Conservation (phyloP, 2,888 invertebrate species). For the Tenodera sinensis region DNA sequence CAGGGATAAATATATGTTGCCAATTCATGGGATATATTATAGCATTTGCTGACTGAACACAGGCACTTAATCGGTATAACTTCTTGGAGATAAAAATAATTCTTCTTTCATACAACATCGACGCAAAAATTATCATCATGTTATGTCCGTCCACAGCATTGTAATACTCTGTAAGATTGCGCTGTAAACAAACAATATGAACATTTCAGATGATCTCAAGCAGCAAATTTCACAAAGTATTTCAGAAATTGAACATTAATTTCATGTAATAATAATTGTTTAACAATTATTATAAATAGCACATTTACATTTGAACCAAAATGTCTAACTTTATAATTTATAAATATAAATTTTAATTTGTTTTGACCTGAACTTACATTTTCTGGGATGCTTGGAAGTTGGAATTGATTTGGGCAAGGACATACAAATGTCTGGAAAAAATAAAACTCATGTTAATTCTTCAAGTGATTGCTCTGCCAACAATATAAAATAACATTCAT, state of each 20-base stretch:
- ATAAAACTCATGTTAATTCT: neutral
- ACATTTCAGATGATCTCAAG: neutral
- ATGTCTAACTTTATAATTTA: neutral
- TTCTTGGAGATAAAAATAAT: constrained; percentile 90
- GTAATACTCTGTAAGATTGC: constrained; percentile 95
- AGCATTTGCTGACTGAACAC: constrained; percentile 90
- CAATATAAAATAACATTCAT: too few species aligned
- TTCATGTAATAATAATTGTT: too few species aligned
- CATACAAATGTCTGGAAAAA: constrained; percentile 69
- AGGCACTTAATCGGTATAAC: constrained; percentile 84
- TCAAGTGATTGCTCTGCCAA: too few species aligned
- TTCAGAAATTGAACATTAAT: neutral
- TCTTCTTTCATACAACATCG: constrained; percentile 89
- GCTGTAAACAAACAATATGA: constrained; percentile 53
- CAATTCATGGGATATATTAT: constrained; percentile 97
- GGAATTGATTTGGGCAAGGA: constrained; percentile 73
- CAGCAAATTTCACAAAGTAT: neutral
- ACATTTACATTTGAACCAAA: neutral
- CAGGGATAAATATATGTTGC: constrained; percentile 98
- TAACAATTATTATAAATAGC: too few species aligned
- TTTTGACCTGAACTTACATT: constrained; percentile 66
- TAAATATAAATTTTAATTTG: too few species aligned
- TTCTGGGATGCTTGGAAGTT: constrained; percentile 91
- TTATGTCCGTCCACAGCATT: constrained; percentile 92
- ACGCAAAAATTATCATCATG: constrained; percentile 94